Base-by-base conservation (phyloP, 1,140 invertebrate species). In the Micrasema longulum region DNA sequence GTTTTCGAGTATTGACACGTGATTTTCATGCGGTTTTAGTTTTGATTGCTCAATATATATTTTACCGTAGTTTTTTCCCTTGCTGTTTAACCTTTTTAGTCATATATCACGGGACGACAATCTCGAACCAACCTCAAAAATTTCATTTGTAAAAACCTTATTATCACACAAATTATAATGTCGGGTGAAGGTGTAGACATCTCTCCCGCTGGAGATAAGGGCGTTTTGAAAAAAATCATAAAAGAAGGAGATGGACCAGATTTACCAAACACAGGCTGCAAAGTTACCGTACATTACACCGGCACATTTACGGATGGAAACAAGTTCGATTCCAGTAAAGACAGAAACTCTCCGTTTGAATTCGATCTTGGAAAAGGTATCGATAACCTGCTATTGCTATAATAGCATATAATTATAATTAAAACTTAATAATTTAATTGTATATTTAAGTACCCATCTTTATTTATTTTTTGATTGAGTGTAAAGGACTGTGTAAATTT, bases 261-360 rank as follows among this genome's bases (percentile, higher is more conserved):
- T 23, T 84, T 80, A 35, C 91, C 92, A 12, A 74, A 79, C 2
- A 78, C 84, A 3, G 90, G 91, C 1, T 83, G 79, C 62, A 91
- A 88, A 76, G 97, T 99, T 1, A 91, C 79, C 22, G 93, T 99
- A 9, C 97, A 99, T 84, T 99, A 99, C 80, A 92, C 91, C 18
- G 97, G 98, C n/a, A 95, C 90, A 1, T 84, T 99, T 10, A 78
- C 91, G 6, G 92, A 97, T 86, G 97, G 97, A 22, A 92, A 91
- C 0, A 90, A 93, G 77, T 99, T 99, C 84, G 98, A 99, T 85
- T 97, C 95, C 0, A 97, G 95, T 81, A 87, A 89, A 74, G 91
- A 94, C 74, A 87, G 95, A 74, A 88, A 90, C 52, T 86, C 92
- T 69, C 91, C 93, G 1, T 99, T 99, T 81, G 85, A 91, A 77